Evolutionary conservation across 2,888 invertebrate genomes (phyloP), one percentile per base, ranked within the genome.

Genomic region (Tetragnatha montana): DNA sequence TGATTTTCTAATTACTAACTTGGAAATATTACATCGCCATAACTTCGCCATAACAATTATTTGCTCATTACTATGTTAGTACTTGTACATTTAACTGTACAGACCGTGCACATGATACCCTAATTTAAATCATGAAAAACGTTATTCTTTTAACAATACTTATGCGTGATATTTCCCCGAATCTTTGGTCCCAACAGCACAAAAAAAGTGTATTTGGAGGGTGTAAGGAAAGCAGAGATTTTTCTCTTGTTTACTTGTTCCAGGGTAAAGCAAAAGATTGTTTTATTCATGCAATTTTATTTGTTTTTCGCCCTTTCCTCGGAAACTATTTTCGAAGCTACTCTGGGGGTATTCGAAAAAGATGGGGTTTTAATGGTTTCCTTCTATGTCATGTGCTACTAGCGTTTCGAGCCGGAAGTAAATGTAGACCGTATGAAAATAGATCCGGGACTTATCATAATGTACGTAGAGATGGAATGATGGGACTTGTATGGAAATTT

Each of bases 361-460:
- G 78, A 88, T 88, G 88, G 73, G 70, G 69, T 78, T 79, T 88
- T 88, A 88, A 88, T 88, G 88, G 88, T 82, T 50, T 82, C 76
- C 71, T 76, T 10, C 47, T 47, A 19, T 81, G 47, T 81, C 80
- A 81, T 69, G 69, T 69, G 80, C 70, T 81, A 81, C 80, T 81
- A 68, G 47, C 47, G 69, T 68, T 69, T 81, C 80, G 68, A 78
- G 49, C 49, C 12, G 60, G 17, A 49, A 22, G 22, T 60, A 75
- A 60, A 75, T 49, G 75, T 75, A 78, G 60, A 60, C 60, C 60
- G 60, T 60, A 60, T 60, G 60, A 60, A 22, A 78, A 78, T 21
- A 60, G 51, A 60, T 60, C 60, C 17, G 60, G 60, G 60, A 60
- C 78, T 47, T 78, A 22, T 78, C 78, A 78, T 21, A 78, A 78